These are phyloP conservation scores for Vulpes vulpes DNA, from an alignment of 2,113 vertebrate genomes.

Conservation along the genomic window DNA sequence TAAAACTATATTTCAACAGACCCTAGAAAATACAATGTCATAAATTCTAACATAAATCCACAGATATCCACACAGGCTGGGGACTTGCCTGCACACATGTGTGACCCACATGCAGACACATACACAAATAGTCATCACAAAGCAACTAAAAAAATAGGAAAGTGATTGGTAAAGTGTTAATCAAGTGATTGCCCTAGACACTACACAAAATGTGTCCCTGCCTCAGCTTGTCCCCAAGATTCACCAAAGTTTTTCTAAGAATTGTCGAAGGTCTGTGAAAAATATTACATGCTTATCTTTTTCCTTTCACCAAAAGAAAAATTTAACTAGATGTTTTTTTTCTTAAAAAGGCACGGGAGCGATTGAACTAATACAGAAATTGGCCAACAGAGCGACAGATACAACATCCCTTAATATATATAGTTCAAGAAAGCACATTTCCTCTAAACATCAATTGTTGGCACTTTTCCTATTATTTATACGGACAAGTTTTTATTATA, in stretches of 20 bases:
- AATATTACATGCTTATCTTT: background rate
- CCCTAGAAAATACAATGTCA: background rate
- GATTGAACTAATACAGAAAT: background rate
- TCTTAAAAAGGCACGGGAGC: background rate
- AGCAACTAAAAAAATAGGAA: background rate
- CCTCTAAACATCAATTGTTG: background rate
- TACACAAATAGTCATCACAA: background rate
- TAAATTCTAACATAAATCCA: background rate
- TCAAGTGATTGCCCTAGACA: background rate
- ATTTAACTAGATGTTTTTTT: background rate
- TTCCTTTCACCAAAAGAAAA: background rate
- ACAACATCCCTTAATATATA: background rate
- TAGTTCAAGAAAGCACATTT: background rate
- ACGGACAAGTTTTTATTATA: background rate
- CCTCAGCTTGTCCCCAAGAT: background rate
- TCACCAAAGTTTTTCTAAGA: background rate
- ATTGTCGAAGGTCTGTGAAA: background rate
- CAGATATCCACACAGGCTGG: background rate
- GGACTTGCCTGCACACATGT: rapidly evolving
- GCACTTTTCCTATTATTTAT: background rate
- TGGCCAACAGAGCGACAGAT: background rate
- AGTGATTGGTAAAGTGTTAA: background rate
- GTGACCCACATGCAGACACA: too few species aligned
- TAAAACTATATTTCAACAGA: background rate
- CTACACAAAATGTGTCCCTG: background rate